These are phyloP conservation scores for Spialia ferax DNA, from an alignment of 2,888 invertebrate species.

Conservation along the genomic window DNA sequence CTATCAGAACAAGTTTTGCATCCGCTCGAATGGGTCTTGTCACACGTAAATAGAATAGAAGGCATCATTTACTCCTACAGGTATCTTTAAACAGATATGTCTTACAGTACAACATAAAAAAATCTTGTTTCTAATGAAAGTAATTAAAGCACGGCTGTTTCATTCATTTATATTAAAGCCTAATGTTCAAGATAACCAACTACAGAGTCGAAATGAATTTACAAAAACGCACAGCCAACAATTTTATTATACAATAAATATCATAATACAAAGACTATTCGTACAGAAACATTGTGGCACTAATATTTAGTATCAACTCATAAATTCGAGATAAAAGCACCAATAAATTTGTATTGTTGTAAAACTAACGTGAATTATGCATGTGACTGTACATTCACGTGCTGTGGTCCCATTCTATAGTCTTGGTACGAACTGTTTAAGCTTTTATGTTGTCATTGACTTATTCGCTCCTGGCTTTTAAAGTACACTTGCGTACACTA, in stretches of 20 bases:
- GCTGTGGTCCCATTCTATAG: constrained; percentile 57
- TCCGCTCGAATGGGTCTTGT: constrained; percentile 19
- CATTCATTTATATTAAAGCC: constrained; percentile 5
- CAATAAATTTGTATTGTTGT: constrained; percentile 41
- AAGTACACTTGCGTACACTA: constrained; percentile 31
- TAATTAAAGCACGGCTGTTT: constrained; percentile 9
- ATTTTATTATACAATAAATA: constrained; percentile 35
- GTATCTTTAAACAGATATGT: constrained; percentile 15
- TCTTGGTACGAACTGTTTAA: constrained; percentile 54
- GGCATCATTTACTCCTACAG: constrained; percentile 18
- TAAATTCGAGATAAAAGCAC: constrained; percentile 41
- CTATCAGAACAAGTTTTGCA: constrained; percentile 17
- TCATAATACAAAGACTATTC: constrained; percentile 38
- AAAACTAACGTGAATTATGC: constrained; percentile 49
- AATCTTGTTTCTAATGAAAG: not conserved
- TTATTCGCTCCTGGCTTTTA: constrained; percentile 56
- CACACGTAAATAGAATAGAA: constrained; percentile 30
- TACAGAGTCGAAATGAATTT: constrained; percentile 15
- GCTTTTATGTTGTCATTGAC: constrained; percentile 67
- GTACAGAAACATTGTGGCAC: constrained; percentile 40
- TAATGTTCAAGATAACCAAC: constrained; percentile 18
- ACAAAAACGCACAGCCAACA: constrained; percentile 22
- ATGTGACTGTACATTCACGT: constrained; percentile 57
- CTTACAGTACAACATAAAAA: not conserved
- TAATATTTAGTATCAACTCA: constrained; percentile 42